A percentile compares a stretch with the other conserved stretches of the same genome.
phyloP scores from a whole-genome alignment of 2,888 invertebrate genomes.

The Chymomyza amoena region DNA sequence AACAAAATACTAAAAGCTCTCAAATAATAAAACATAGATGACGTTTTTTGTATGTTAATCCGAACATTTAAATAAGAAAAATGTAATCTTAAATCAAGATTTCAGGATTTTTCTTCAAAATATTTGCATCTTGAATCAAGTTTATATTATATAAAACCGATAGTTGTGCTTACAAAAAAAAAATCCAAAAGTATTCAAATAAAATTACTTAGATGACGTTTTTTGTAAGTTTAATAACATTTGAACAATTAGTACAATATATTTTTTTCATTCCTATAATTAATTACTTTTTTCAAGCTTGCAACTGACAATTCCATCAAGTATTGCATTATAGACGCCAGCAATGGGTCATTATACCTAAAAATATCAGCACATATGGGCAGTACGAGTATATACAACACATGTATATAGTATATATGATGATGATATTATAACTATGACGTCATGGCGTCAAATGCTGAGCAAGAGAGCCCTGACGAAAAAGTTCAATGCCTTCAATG shows the following conservation, averaged over 20 bases:
- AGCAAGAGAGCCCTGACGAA: constrained; percentile 35
- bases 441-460: constrained; percentile 30
- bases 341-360: background rate
- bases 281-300: background rate
- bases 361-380: background rate
- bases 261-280: background rate
- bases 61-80: too few relatives aligned
- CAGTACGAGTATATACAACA: too few relatives aligned
- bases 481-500: constrained; percentile 51
- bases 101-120: too few relatives aligned
- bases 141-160: too few relatives aligned
- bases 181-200: too few relatives aligned
- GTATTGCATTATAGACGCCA: background rate
- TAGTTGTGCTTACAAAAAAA: too few relatives aligned
- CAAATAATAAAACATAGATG: too few relatives aligned
- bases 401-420: background rate
- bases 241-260: background rate
- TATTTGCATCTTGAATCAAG: too few relatives aligned
- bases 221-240: background rate
- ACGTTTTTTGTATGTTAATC: too few relatives aligned
- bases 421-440: constrained; percentile 27
- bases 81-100: too few relatives aligned
- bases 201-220: background rate
- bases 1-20: too few relatives aligned
- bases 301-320: background rate